Percentiles rank a stretch among this genome's conserved stretches.
These are phyloP conservation scores for Muscicapa striata DNA, from an alignment of 2,797 vertebrate species.

Conservation along the genomic window DNA sequence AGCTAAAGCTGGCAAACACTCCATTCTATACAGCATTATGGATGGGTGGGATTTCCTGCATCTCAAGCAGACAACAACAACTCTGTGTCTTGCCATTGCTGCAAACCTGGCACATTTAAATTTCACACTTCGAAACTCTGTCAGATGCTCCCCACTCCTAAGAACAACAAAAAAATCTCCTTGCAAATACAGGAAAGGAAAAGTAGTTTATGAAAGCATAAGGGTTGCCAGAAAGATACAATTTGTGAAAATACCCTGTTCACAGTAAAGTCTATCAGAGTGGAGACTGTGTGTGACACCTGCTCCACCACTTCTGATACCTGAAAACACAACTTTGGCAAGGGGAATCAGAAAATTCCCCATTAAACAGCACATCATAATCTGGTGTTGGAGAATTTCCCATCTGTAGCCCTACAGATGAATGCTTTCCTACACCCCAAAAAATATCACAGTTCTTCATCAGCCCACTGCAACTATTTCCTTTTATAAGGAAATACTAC, in stretches of 20 bases:
- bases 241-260: background rate
- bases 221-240: background rate
- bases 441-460: background rate
- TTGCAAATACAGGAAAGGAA: background rate
- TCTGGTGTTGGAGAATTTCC: background rate
- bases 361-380: background rate
- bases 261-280: background rate
- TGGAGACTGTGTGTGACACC: background rate
- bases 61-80: background rate
- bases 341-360: background rate
- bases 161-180: background rate
- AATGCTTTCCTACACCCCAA: background rate
- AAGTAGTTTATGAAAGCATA: background rate
- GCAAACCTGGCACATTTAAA: background rate
- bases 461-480: background rate
- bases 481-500: background rate
- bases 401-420: background rate
- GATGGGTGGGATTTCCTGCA: background rate
- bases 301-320: background rate
- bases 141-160: background rate
- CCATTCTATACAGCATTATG: background rate
- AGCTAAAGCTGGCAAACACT: background rate
- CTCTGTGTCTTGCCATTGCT: background rate
- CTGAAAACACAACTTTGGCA: background rate
- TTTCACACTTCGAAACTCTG: background rate